Evolutionary conservation across 2,113 vertebrate genomes (phyloP).

Genomic region (Anoplopoma fimbria): DNA sequence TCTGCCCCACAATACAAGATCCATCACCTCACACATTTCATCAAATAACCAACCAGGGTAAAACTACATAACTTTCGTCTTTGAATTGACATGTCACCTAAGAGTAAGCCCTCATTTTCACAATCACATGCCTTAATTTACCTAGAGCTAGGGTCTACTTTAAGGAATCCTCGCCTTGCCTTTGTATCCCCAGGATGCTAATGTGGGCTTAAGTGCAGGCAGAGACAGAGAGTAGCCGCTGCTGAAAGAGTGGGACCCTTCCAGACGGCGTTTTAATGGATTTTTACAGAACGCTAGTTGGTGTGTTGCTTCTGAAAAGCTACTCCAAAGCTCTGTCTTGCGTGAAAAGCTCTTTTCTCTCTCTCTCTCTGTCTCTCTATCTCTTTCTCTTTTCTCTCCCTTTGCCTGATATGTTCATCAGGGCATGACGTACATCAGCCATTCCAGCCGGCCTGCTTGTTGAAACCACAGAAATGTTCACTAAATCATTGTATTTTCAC

Average conservation of each 20-base stretch:
- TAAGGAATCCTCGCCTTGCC: constrained; percentile 34
- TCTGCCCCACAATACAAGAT: constrained; percentile 17
- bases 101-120: constrained; percentile 14
- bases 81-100: constrained; percentile 21
- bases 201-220: constrained; percentile 70
- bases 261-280: constrained; percentile 77
- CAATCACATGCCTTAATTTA: constrained; percentile 34
- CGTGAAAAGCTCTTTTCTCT: constrained; percentile 58
- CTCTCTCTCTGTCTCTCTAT: constrained; percentile 18
- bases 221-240: constrained; percentile 49
- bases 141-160: constrained; percentile 17
- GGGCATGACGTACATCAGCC: constrained; percentile 50
- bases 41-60: constrained; percentile 25
- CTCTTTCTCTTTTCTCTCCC: constrained; percentile 46
- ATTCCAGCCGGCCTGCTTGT: constrained; percentile 46
- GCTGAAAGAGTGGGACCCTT: constrained; percentile 65
- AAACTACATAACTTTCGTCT: constrained; percentile 15
- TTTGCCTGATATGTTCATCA: constrained; percentile 57
- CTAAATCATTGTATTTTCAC: constrained; percentile 50
- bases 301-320: constrained; percentile 66
- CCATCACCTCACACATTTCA: constrained; percentile 20
- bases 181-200: constrained; percentile 64
- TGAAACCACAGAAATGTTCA: constrained; percentile 46
- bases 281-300: constrained; percentile 70
- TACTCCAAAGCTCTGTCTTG: constrained; percentile 66